Base-by-base conservation (phyloP, 2,888 invertebrate genomes). In the Trissonchulus latispiculum region DNA sequence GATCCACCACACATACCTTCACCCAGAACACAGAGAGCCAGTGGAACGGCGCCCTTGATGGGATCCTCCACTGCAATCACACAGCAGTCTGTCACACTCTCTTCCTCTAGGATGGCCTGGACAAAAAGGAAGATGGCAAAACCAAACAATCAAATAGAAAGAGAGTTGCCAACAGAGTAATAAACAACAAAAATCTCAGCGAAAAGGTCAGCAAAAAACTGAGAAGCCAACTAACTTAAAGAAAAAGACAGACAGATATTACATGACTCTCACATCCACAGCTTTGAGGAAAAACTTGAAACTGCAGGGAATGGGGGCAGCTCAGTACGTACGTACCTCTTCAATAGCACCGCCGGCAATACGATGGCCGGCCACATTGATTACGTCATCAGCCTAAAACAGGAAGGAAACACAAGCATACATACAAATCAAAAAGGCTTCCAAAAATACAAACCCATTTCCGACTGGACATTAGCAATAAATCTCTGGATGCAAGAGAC, bases 351-450 rank as follows among this genome's bases (percentile, higher is more conserved):
- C 89, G 0, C 94, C 93, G 0, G 93, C 93, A 62, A 95, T 86
- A 71, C 95, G 86, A 83, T 95, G 95, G 0, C 95, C 95, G 0
- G 95, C 92, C 0, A 95, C 95, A 83, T 95, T 95, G 79, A 95
- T 95, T 75, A 93, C 91, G 84, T 95, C 95, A 85, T 95, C 95
- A 75, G n/a, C n/a, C n/a, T n/a, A n/a, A n/a, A n/a, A n/a, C n/a
- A n/a, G n/a, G n/a, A n/a, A n/a, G n/a, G n/a, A n/a, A n/a, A n/a
- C n/a, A n/a, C n/a, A n/a, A n/a, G n/a, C n/a, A n/a, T n/a, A n/a
- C n/a, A n/a, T n/a, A n/a, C n/a, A n/a, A n/a, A n/a, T n/a, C n/a
- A n/a, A n/a, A n/a, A n/a, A n/a, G n/a, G n/a, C n/a, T n/a, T n/a
- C n/a, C n/a, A n/a, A n/a, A n/a, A n/a, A n/a, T n/a, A n/a, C n/a